Base-by-base conservation (phyloP, 64 coral and sea anemone species). In the Porites lutea region DNA sequence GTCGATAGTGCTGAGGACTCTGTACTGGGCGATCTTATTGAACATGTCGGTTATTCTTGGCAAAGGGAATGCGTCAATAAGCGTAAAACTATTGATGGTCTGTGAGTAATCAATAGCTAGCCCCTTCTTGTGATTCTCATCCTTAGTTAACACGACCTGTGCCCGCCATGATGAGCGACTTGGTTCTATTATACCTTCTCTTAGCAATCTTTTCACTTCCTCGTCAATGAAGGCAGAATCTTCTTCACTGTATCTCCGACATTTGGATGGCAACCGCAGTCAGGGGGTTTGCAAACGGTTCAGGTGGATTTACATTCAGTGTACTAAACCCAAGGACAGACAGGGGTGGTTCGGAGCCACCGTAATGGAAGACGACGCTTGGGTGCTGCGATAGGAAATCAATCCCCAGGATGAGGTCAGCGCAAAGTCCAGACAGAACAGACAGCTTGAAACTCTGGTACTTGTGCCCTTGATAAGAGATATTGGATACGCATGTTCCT, bases 261-360 rank as follows among this genome's bases (percentile, higher is more conserved):
- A 44, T 87, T 58, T 15, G 88, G 93, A 71, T 79, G 87, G 23
- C 82, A 88, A 46, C 82, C 48, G 72, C 3, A 22, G 83, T 87
- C 14, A 95, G 82, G n/a, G n/a, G n/a, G 37, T 91, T 95, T 16
- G 93, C 88, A 72, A 95, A 91, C 44, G 89, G 88, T 20, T 83
- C 55, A 86, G 79, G 87, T 67, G 71, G 78, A n/a, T 89, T 58
- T 5, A 81, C 64, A 53, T 89, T 15, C 7, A 89, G 68, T 15
- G 46, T 76, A 19, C 78, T 85, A 59, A 86, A 79, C 52, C 71
- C 57, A 69, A 52, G 89, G 50, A 93, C 53, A 16, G 85, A 82
- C 19, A 89, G 27, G 18, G 43, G 52, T 23, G 45, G 81, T 66
- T 22, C 4, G 9, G n/a, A 48, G 81, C 51, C 62, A 37, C 59